Conservation (phyloP, 2,113 vertebrate genomes). For the Thomomys bottae region DNA sequence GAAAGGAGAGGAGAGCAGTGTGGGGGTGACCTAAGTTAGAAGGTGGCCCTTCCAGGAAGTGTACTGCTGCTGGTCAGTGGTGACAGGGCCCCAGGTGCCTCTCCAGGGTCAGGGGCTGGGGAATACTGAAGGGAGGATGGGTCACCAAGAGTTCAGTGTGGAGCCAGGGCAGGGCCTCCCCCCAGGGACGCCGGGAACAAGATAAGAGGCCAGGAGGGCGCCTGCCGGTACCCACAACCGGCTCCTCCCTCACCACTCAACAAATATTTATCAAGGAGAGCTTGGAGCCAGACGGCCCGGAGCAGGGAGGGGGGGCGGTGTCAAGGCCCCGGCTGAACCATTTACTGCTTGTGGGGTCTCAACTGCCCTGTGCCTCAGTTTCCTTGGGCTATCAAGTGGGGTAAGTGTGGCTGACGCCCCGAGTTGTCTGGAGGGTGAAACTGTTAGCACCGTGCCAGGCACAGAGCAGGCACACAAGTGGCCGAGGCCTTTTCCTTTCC, state of each 20-base stretch:
- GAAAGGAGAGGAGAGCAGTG: too few relatives aligned
- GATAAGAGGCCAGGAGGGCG: slow-evolving; percentile 69
- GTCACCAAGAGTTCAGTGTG: slow-evolving; percentile 69
- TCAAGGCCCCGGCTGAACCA: background rate
- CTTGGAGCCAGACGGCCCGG: slow-evolving; percentile 57
- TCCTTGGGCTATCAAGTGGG: background rate
- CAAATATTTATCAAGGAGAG: slow-evolving; percentile 72
- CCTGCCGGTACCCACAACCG: slow-evolving; percentile 18
- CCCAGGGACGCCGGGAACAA: slow-evolving; percentile 61
- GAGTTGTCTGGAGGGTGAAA: accelerated
- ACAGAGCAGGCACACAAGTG: background rate
- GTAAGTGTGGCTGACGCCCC: background rate
- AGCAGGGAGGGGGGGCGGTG: background rate
- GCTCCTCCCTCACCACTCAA: slow-evolving; percentile 26
- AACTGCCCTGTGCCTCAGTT: slow-evolving; percentile 2
- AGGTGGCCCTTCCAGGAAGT: background rate
- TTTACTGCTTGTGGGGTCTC: background rate
- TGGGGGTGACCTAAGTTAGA: too few relatives aligned
- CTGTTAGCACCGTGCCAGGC: background rate
- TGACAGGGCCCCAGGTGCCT: background rate
- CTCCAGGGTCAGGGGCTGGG: background rate
- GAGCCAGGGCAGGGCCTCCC: slow-evolving; percentile 47
- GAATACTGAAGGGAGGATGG: background rate
- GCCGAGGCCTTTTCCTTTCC: background rate
- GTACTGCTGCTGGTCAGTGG: background rate